Conservation (phyloP, 2,797 vertebrate species). For the Setipinna tenuifilis region DNA sequence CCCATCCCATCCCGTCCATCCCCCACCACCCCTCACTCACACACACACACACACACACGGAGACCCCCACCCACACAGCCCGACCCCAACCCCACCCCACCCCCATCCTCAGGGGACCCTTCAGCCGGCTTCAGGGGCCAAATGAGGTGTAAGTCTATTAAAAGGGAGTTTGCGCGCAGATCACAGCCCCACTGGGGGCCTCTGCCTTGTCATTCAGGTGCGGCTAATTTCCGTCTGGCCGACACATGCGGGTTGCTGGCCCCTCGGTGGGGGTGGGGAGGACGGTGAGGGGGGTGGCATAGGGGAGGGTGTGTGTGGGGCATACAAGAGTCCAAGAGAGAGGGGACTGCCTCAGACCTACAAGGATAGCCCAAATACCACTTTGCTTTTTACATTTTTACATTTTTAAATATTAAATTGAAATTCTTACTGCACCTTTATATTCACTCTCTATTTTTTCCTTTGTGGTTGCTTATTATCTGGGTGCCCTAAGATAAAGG, state of each 20-base stretch:
- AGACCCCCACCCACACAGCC: too few species aligned
- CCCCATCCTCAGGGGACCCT: constrained; percentile 78
- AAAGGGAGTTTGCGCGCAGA: constrained; percentile 84
- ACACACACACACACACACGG: neutral
- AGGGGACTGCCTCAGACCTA: neutral
- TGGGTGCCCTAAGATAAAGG: too few species aligned
- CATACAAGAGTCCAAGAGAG: neutral
- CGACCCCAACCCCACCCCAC: neutral
- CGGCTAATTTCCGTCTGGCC: constrained; percentile 72
- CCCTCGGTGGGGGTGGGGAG: constrained; percentile 8
- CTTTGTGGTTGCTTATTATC: too few species aligned
- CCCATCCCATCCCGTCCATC: constrained; percentile 25
- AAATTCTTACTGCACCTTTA: neutral
- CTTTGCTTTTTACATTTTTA: neutral
- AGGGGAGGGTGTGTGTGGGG: neutral
- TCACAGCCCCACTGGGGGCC: constrained; percentile 81
- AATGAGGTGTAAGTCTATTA: constrained; percentile 91
- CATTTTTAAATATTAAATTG: neutral
- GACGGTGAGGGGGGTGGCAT: neutral
- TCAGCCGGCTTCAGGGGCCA: constrained; percentile 87
- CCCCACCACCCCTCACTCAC: constrained; percentile 42
- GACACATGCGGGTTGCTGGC: constrained; percentile 11
- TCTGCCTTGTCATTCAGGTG: constrained; percentile 83
- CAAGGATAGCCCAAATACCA: neutral
- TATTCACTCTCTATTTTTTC: too few species aligned